Percentiles rank a stretch among this genome's conserved stretches.
Evolutionary conservation across 2,113 vertebrate genomes (phyloP).

Genomic region (Pavo muticus): DNA sequence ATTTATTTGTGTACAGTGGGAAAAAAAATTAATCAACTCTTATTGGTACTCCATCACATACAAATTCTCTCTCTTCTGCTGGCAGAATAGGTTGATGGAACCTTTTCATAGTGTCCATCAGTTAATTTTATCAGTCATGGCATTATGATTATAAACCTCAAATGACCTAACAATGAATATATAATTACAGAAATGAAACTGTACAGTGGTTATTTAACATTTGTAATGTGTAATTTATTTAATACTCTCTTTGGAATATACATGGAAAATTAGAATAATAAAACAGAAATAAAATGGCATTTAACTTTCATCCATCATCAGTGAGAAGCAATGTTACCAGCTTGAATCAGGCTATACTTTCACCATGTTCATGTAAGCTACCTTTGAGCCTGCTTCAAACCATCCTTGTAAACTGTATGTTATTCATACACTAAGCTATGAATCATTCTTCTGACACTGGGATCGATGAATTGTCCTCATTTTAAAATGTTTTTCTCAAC

Average conservation of each 20-base stretch:
- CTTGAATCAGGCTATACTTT: neutral
- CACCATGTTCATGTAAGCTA: neutral
- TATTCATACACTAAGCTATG: neutral
- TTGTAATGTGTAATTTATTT: constrained; percentile 53
- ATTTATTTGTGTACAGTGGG: constrained; percentile 48
- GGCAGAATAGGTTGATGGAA: constrained; percentile 37
- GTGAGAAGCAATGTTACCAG: neutral
- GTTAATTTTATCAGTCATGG: constrained; percentile 60
- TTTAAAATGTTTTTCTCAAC: neutral
- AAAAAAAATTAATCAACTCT: constrained; percentile 37
- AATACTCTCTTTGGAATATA: constrained; percentile 10
- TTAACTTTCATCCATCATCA: neutral
- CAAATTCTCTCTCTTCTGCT: constrained; percentile 5
- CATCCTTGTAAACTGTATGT: neutral
- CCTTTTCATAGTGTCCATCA: constrained; percentile 44
- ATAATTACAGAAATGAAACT: constrained; percentile 54
- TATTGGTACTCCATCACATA: constrained; percentile 31
- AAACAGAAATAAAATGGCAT: constrained; percentile 33
- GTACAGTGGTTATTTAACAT: constrained; percentile 29
- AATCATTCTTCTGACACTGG: neutral
- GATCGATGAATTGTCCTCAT: neutral
- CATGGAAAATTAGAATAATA: constrained; percentile 29
- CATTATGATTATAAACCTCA: constrained; percentile 57
- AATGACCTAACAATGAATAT: constrained; percentile 52
- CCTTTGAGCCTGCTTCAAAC: neutral